Base-by-base conservation (phyloP, 2,113 vertebrate species). In the Polyodon spathula region DNA sequence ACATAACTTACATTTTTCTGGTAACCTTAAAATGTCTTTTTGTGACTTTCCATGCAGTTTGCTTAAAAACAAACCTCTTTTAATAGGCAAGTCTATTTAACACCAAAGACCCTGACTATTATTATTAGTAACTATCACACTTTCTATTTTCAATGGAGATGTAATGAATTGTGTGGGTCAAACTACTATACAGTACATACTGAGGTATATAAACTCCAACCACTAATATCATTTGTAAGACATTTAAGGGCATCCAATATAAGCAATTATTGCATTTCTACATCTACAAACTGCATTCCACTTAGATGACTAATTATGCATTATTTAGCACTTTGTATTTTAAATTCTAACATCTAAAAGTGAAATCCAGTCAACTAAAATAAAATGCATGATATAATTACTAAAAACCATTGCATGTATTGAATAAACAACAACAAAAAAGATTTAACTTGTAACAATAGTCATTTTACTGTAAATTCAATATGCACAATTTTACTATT, bases 291-390 rank as follows among this genome's bases (percentile, higher is more conserved):
- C 56, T 61, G 59, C 64, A 60, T 66, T 66, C 59, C 59, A 61
- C 56, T 41, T 41, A 14, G 59, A 37, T 15, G 42, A 66, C 64
- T 66, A 60, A 58, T 48, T 51, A 66, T 66, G 64, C 59, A 66
- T 66, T 60, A 65, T 65, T 61, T 61, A 66, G 64, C 17, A 46
- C 53, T 56, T 56, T 61, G 52, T 43, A 66, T 65, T 65, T 65
- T 56, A 56, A 65, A 66, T 66, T 66, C 64, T 56, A 56, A 61
- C 64, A 66, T 66, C 53, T 66, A 66, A 61, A 65, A 66, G 59
- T 61, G 60, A 60, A 66, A 66, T 56, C 37, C 59, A 56, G 58
- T 66, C 64, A 66, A 66, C 60, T 66, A 66, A 61, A 66, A 66
- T 52, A 61, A 66, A 56, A 58, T 48, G 59, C 43, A 38, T 39